phyloP scores from a whole-genome alignment of 2,797 vertebrate species.

The Centropyge bicolor region DNA sequence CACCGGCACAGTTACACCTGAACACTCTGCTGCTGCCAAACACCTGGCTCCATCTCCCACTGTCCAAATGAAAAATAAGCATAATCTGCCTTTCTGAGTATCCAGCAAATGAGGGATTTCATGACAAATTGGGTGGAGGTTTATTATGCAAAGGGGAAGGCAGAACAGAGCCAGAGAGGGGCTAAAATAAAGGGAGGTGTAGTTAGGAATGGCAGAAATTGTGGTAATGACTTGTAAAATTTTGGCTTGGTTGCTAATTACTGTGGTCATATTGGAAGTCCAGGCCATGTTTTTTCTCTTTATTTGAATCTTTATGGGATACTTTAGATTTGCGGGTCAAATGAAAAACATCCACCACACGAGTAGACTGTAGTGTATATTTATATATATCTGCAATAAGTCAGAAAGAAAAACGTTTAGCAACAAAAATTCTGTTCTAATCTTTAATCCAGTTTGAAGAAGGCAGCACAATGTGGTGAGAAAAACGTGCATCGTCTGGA shows the following conservation, averaged over 20 bases:
- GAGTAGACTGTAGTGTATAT: not conserved
- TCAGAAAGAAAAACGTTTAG: slow-evolving; percentile 1
- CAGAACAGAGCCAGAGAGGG: slow-evolving; percentile 85
- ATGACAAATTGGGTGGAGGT: slow-evolving; percentile 97
- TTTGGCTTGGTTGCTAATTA: slow-evolving; percentile 57
- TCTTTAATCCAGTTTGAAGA: slow-evolving; percentile 53
- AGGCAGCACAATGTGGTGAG: slow-evolving; percentile 40
- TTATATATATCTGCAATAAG: not conserved
- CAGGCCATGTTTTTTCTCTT: slow-evolving; percentile 28
- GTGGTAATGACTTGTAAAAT: slow-evolving; percentile 73
- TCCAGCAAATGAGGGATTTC: slow-evolving; percentile 99
- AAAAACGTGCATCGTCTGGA: slow-evolving; percentile 63
- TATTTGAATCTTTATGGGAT: slow-evolving; percentile 26
- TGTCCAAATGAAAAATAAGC: slow-evolving; percentile 99
- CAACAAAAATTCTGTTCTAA: slow-evolving; percentile 37
- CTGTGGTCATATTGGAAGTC: slow-evolving; percentile 56
- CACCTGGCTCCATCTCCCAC: slow-evolving; percentile 99
- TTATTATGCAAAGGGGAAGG: slow-evolving; percentile 91
- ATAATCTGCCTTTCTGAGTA: slow-evolving; percentile 99
- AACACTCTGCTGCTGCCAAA: slow-evolving; percentile 99
- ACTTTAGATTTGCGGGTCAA: slow-evolving; percentile 9
- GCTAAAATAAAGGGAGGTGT: slow-evolving; percentile 57
- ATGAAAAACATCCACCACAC: not conserved
- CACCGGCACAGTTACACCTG: slow-evolving; percentile 99
- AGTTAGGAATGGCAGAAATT: slow-evolving; percentile 64